phyloP scores from a whole-genome alignment of 1,140 invertebrate genomes.

The Mactra quadrangularis region DNA sequence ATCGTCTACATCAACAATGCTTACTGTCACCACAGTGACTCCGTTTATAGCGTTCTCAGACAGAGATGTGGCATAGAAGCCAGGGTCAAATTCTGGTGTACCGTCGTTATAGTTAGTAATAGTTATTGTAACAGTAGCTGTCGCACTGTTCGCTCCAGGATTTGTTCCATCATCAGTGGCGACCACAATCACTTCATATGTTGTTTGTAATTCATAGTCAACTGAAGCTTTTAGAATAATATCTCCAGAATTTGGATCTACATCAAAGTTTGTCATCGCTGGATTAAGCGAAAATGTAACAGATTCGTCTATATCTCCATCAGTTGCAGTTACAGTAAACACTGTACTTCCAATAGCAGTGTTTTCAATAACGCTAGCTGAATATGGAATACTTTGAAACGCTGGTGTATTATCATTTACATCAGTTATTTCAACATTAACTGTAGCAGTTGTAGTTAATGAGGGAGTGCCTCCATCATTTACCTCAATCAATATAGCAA shows the following conservation, averaged over 20 bases:
- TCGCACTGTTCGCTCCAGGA: conserved; percentile 50
- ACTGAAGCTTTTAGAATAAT: conserved; percentile 52
- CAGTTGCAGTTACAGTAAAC: conserved; percentile 61
- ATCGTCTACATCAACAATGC: conserved; percentile 66
- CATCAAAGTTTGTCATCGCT: conserved; percentile 61
- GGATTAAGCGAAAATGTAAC: conserved; percentile 62
- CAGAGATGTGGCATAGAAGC: conserved; percentile 61
- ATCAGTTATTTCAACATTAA: conserved; percentile 90
- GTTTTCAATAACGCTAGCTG: conserved; percentile 58
- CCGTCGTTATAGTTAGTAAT: conserved; percentile 73
- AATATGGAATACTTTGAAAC: conserved; percentile 84
- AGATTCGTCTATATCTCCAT: conserved; percentile 58
- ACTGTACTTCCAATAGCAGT: conserved; percentile 59
- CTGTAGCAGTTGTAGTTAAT: conserved; percentile 88
- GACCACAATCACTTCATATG: conserved; percentile 63
- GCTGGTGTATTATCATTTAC: conserved; percentile 94
- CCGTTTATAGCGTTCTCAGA: conserved; percentile 53
- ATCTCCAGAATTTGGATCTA: conserved; percentile 65
- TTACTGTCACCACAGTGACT: conserved; percentile 61
- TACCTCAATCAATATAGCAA: conserved; percentile 93
- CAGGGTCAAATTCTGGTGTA: conserved; percentile 64
- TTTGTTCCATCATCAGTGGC: conserved; percentile 65
- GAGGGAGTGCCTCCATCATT: conserved; percentile 92
- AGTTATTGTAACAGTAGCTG: conserved; percentile 65
- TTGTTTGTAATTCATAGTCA: conserved; percentile 64